These are phyloP conservation scores for Heloderma charlesbogerti DNA, from an alignment of 2,113 vertebrate genomes.

Conservation along the genomic window DNA sequence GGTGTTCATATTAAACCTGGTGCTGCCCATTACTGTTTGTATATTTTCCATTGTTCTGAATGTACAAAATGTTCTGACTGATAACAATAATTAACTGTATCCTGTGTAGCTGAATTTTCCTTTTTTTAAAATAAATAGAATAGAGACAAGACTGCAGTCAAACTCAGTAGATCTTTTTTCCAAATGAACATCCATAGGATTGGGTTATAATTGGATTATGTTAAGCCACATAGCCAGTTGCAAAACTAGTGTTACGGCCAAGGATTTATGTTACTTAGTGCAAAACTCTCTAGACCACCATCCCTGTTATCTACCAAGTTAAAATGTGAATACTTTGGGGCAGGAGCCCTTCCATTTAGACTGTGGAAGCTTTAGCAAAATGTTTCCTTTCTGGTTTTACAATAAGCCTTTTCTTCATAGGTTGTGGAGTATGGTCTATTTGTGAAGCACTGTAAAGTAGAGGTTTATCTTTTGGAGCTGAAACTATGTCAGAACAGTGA, in stretches of 20 bases:
- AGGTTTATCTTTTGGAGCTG: conserved; percentile 95
- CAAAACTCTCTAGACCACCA: not conserved
- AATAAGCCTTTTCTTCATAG: conserved; percentile 68
- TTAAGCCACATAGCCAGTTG: not conserved
- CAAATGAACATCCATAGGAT: not conserved
- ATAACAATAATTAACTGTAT: not conserved
- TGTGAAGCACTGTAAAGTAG: conserved; percentile 98
- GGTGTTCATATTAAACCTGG: not conserved
- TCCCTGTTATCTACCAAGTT: not conserved
- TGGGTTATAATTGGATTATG: not conserved
- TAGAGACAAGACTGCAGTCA: not conserved
- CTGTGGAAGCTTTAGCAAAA: not conserved
- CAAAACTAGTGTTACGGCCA: not conserved
- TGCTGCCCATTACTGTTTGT: not conserved
- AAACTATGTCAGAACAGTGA: conserved; percentile 93
- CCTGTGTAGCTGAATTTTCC: not conserved
- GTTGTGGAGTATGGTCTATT: conserved; percentile 97
- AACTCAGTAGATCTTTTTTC: not conserved
- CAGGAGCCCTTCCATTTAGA: not conserved
- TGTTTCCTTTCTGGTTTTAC: not conserved
- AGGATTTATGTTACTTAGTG: not conserved
- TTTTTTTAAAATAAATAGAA: not conserved
- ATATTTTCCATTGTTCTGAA: not conserved
- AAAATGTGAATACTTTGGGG: not conserved
- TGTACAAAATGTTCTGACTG: not conserved